Conservation (phyloP, 2,797 vertebrate genomes). For the Xenopus petersii region DNA sequence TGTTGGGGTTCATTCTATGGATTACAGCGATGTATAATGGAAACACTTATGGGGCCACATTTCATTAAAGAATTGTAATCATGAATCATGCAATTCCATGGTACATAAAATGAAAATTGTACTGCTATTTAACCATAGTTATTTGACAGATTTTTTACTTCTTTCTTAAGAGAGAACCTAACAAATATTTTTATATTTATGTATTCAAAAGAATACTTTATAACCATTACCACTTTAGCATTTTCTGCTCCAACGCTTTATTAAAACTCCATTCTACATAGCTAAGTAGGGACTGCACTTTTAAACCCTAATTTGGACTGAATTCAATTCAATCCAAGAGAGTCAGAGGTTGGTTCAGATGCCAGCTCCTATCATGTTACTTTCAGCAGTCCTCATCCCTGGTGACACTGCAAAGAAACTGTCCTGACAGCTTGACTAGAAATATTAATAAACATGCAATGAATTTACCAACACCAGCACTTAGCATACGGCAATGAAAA, state of each 20-base stretch:
- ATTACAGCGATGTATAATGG: no score
- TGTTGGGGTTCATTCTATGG: no score
- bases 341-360: slow-evolving; percentile 4
- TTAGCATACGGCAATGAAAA: slow-evolving; percentile 1
- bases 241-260: neutral
- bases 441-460: slow-evolving; percentile 31
- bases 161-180: no score
- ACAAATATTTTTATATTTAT: no score
- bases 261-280: neutral
- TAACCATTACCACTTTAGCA: neutral
- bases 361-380: slow-evolving; percentile 5
- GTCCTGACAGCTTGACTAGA: slow-evolving; percentile 19
- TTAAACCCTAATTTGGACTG: slow-evolving; percentile 9
- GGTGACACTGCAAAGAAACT: slow-evolving; percentile 18
- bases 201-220: neutral
- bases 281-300: neutral
- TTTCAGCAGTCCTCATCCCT: neutral
- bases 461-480: slow-evolving; percentile 20
- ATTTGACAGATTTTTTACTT: no score
- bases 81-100: no score
- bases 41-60: no score
- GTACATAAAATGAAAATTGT: no score
- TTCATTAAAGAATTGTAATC: no score
- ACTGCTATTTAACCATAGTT: no score
- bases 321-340: neutral